These are phyloP conservation scores for Eidolon dupreanum DNA, from an alignment of 2,797 vertebrate genomes.

Conservation along the genomic window DNA sequence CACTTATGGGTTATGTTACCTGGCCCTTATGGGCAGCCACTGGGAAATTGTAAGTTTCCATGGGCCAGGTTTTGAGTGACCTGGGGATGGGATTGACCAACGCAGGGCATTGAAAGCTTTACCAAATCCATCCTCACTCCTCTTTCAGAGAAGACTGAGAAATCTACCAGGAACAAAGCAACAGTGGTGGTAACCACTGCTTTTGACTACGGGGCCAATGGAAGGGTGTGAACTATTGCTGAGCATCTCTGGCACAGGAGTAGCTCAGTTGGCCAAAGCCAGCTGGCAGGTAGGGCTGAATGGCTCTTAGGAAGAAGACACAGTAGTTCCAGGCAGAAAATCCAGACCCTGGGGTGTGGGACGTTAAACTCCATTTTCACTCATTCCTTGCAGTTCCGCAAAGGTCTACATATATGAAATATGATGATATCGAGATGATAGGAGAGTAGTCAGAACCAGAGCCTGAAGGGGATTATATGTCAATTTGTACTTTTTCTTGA, in stretches of 20 bases:
- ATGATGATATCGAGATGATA: background rate
- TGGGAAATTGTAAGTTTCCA: background rate
- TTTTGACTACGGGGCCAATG: background rate
- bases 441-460: background rate
- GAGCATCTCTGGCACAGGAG: background rate
- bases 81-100: background rate
- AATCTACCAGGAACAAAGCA: background rate
- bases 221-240: background rate
- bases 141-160: background rate
- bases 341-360: too few relatives aligned
- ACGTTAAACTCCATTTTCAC: rapidly evolving
- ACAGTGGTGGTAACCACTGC: background rate
- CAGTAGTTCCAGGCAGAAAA: background rate
- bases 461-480: background rate
- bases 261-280: background rate
- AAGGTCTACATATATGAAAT: background rate
- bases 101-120: background rate
- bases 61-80: background rate
- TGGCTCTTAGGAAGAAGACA: background rate
- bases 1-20: background rate
- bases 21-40: background rate
- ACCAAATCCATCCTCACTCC: background rate
- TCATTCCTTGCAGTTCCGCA: background rate
- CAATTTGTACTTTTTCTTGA: background rate
- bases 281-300: background rate